Evolutionary conservation across 2,797 vertebrate genomes (phyloP), one percentile per base, ranked within the genome.

Genomic region (Pseudochirops corinnae): DNA sequence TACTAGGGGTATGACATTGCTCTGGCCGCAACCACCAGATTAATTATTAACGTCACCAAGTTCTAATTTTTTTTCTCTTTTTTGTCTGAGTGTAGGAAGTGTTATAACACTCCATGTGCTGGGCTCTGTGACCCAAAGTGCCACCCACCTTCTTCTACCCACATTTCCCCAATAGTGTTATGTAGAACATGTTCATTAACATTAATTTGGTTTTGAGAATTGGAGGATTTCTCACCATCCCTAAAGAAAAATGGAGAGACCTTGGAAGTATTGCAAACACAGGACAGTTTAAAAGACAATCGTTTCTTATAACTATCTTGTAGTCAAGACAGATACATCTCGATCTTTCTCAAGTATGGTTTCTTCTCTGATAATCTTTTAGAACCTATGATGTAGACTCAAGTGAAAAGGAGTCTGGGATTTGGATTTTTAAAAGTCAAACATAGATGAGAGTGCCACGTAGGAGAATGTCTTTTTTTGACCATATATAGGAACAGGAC

Each of bases 311-410:
- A 33, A 74, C 5, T 74, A 16, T 74, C 33, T 74, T 46, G 7
- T 11, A 46, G 9, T 46, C 7, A 50, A 87, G 74, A 50, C 9
- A 87, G 39, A 87, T 33, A 87, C 14, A 1, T 67, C 55, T 90
- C 67, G 31, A 87, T 91, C 62, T 95, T 93, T 58, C 18, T 55
- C 33, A 90, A 91, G 87, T 94, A 90, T 91, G 39, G 56, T 55
- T 7, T 60, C 93, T 95, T 97, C 56, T 95, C 60, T 93, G 87
- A 94, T 13, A 3, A 56, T 3, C 50, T 92, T 55, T 93, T 92
- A 92, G 52, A 92, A 94, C 91, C 24, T 50, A 39, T 6, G 0
- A 21, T 53, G 28, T 26, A 91, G 21, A 29, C 28, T 92, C 46
- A n/a, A 87, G 10, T 46, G 39, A 94, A 92, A 92, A 87, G 74